A percentile compares a stretch with the other conserved stretches of the same genome.
phyloP scores from a whole-genome alignment of 2,888 invertebrate genomes.

The Hesperia comma region DNA sequence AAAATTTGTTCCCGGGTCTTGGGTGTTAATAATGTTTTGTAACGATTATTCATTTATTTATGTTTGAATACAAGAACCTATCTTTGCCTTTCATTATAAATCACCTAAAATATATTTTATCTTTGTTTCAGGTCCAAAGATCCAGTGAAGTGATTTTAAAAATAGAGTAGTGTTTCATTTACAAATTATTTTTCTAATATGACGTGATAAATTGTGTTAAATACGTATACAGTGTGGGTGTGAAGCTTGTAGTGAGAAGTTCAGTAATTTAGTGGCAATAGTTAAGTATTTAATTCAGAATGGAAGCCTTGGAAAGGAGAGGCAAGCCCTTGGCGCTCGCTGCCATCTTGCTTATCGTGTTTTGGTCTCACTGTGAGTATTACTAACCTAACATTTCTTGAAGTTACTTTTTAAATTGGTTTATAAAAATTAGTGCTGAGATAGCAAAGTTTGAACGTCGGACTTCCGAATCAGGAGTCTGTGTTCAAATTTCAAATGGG shows the following conservation, averaged over 20 bases:
- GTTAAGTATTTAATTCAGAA: conserved; percentile 50
- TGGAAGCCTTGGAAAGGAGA: conserved; percentile 78
- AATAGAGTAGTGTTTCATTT: background rate
- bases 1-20: too few relatives aligned
- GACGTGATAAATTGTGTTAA: conserved; percentile 42
- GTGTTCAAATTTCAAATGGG: too few relatives aligned
- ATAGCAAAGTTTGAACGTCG: too few relatives aligned
- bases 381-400: too few relatives aligned
- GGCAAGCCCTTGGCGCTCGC: conserved; percentile 56
- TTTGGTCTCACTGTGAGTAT: conserved; percentile 75
- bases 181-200: conserved; percentile 36
- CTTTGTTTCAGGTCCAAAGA: conserved; percentile 43
- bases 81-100: background rate
- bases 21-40: too few relatives aligned
- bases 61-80: too few relatives aligned
- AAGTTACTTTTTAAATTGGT: too few relatives aligned
- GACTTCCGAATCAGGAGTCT: too few relatives aligned
- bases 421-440: too few relatives aligned
- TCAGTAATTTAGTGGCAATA: conserved; percentile 24
- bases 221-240: conserved; percentile 22
- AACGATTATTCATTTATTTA: too few relatives aligned
- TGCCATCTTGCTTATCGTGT: conserved; percentile 62
- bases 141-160: conserved; percentile 9
- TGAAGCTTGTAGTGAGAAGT: conserved; percentile 34
- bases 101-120: conserved; percentile 3